These are phyloP conservation scores for Papilio glaucus DNA, from an alignment of 1,140 invertebrate species.

Conservation along the genomic window DNA sequence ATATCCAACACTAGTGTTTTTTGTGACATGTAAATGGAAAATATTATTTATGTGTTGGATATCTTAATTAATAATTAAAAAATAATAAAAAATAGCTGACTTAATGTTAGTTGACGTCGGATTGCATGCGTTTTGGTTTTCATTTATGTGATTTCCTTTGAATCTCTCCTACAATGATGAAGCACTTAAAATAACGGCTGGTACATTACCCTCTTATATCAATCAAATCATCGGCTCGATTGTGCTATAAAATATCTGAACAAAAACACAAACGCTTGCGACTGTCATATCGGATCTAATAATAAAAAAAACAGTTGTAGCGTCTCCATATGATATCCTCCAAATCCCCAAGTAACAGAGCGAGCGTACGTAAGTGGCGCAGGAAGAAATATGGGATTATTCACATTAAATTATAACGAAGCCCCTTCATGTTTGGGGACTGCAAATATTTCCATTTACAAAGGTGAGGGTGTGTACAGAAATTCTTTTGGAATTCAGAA, in stretches of 20 bases:
- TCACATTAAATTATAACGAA: conserved; percentile 71
- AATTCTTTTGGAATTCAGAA: conserved; percentile 30
- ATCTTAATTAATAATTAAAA: too few relatives aligned
- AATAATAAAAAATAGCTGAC: too few relatives aligned
- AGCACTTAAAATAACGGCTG: too few relatives aligned
- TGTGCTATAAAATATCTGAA: too few relatives aligned
- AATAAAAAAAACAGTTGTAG: background rate
- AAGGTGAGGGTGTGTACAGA: conserved; percentile 28
- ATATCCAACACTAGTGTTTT: too few relatives aligned
- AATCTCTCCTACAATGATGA: too few relatives aligned
- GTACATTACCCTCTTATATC: too few relatives aligned
- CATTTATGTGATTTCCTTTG: too few relatives aligned
- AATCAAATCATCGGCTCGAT: too few relatives aligned
- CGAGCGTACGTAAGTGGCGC: conserved; percentile 62
- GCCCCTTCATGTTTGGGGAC: conserved; percentile 27
- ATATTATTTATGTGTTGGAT: background rate
- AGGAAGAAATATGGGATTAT: conserved; percentile 66
- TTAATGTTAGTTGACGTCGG: too few relatives aligned
- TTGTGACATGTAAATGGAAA: background rate
- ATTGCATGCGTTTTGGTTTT: too few relatives aligned
- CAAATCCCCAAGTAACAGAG: conserved; percentile 53
- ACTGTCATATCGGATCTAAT: background rate
- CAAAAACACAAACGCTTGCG: too few relatives aligned
- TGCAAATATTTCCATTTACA: conserved; percentile 32
- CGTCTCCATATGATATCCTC: conserved; percentile 49